Evolutionary conservation across 2,888 invertebrate species (phyloP).

Genomic region (Lysandra coridon): DNA sequence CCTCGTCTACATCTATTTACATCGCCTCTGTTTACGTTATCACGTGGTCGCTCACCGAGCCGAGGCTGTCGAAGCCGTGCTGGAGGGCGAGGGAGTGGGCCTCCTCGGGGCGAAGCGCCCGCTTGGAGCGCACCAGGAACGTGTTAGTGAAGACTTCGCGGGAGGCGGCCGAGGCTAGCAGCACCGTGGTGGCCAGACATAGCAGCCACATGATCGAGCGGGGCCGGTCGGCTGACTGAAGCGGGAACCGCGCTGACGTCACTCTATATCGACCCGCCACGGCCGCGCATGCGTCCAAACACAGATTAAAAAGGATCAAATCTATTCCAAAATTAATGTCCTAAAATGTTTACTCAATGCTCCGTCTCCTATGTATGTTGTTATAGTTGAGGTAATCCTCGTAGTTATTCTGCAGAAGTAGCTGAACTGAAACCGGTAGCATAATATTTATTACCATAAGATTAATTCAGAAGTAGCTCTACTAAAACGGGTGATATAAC

Average conservation of each 20-base stretch:
- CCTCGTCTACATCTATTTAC: constrained; percentile 3
- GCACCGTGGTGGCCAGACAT: constrained; percentile 69
- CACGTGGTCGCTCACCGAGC: constrained; percentile 90
- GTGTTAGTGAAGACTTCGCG: constrained; percentile 95
- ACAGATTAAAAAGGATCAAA: constrained; percentile 58
- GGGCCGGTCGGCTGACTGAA: constrained; percentile 74
- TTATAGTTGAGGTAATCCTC: background rate
- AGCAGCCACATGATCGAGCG: constrained; percentile 72
- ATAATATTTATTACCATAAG: background rate
- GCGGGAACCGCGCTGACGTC: constrained; percentile 66
- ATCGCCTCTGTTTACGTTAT: constrained; percentile 50
- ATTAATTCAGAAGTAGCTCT: background rate
- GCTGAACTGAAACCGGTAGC: background rate
- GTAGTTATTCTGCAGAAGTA: background rate
- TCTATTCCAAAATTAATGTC: constrained; percentile 48
- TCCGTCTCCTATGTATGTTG: background rate
- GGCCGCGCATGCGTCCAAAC: constrained; percentile 62
- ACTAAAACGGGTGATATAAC: background rate
- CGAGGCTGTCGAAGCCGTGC: constrained; percentile 96
- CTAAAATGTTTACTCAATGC: constrained; percentile 43
- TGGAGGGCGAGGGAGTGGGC: constrained; percentile 91
- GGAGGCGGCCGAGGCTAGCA: constrained; percentile 65
- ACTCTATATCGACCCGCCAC: constrained; percentile 67
- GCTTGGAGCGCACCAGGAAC: constrained; percentile 94
- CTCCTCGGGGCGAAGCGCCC: constrained; percentile 86